A percentile compares a stretch with the other conserved stretches of the same genome.
Conservation (phyloP, 2,888 invertebrate species). For the Allolobophora icterica region DNA sequence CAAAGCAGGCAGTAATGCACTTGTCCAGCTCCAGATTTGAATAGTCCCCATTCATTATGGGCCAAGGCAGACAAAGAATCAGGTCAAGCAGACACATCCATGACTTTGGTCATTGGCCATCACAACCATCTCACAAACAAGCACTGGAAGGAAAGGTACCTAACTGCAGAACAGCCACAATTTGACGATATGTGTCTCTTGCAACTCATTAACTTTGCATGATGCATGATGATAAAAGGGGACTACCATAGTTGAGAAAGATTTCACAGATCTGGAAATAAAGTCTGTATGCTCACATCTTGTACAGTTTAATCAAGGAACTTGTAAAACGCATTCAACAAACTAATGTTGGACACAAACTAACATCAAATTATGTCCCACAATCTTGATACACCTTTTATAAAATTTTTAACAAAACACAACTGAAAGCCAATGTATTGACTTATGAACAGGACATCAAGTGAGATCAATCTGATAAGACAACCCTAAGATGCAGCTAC, state of each 20-base stretch:
- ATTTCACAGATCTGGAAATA: not conserved
- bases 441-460: not conserved
- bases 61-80: too few species aligned
- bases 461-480: not conserved
- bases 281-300: not conserved
- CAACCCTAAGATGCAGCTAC: not conserved
- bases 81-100: not conserved
- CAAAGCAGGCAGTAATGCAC: not conserved
- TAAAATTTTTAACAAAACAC: not conserved
- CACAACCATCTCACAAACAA: not conserved
- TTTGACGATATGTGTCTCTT: too few species aligned
- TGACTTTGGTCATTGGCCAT: too few species aligned
- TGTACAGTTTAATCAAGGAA: not conserved
- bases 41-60: not conserved
- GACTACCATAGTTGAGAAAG: not conserved
- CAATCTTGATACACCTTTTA: not conserved
- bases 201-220: too few species aligned
- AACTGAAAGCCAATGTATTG: not conserved
- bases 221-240: too few species aligned
- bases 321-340: not conserved
- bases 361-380: not conserved
- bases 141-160: too few species aligned
- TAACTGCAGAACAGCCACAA: too few species aligned
- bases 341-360: too few species aligned
- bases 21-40: not conserved